Base-by-base conservation (phyloP, 1,140 invertebrate species). In the Drosophila nannoptera region DNA sequence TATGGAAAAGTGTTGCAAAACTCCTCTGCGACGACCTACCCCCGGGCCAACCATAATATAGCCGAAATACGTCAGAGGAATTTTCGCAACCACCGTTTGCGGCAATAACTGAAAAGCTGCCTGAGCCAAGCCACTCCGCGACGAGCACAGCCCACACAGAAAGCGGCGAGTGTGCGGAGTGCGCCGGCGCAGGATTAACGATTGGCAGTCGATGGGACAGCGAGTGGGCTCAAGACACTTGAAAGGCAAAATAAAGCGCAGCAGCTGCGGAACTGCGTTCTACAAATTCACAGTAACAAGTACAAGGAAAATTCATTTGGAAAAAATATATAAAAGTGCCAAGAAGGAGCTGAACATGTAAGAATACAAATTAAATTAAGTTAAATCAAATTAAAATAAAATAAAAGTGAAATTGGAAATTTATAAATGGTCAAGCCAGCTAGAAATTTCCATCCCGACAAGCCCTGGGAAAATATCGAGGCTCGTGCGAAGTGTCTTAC, bases 141-240 rank as follows among this genome's bases (percentile, higher is more conserved):
- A 52, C 22, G 22, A 22, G 22, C 22, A 31, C 61, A 43, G 49
- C 76, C 76, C 80, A 80, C 73, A 63, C 73, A 74, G 48, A 65
- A 56, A 54, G 45, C 11, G 53, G 5, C 62, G 31, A 59, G 11
- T 54, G 8, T 3, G n/a, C 7, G 8, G 0, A 63, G 7, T 50
- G 81, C 81, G 81, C 65, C 50, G 55, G 52, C 65, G 81, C 81
- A 48, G 62, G 40, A 69, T 86, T 86, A 86, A 86, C 74, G 81
- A 86, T 86, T 86, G 77, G 52, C 67, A 63, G 60, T 22, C 52
- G 35, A n/a, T n/a, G n/a, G n/a, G 32, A 62, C 58, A 16, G 53
- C 53, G 65, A 61, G 77, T 67, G 43, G 63, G 35, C 53, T 70
- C 46, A 73, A 69, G 66, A 49, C 58, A 65, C 46, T 76, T 53